Evolutionary conservation across 1,140 invertebrate species (phyloP), one percentile per base, ranked within the genome.

Genomic region (Druon quercuslanigerum): DNA sequence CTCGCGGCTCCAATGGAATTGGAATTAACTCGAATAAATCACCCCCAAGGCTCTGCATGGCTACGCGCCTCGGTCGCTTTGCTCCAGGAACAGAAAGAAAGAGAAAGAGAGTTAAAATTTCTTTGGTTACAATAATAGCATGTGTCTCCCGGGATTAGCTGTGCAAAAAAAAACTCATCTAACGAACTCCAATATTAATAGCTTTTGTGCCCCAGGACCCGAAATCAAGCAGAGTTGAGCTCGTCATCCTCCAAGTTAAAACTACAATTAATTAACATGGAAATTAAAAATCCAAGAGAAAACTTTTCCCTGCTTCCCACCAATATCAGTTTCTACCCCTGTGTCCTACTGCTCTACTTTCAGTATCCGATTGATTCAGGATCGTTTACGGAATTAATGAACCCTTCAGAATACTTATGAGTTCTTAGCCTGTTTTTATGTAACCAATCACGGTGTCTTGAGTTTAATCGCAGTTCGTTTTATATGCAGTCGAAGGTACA

Each of bases 21-120:
- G 91, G 90, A 92, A 91, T 91, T 91, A 92, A 91, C 89, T 91
- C 87, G 87, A 91, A 92, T 91, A 92, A 91, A 92, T 91, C 90
- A 92, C 88, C 88, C 85, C 84, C 83, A 83, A 85, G 85, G 83
- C 87, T 88, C 87, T 83, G 85, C 80, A 78, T 84, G 82, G 83
- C 72, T 86, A 85, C 84, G 83, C 86, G 79, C 85, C 77, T 83
- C 79, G 79, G 70, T 82, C 85, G 77, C 82, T 72, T 46, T 46
- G 40, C 40, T 46, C 40, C 40, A 46, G 66, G 56, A 73, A 75
- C 17, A 56, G 46, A 40, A 50, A 71, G 71, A 71, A 51, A 73
- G 74, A 66, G 76, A 80, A 79, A 82, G 81, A 84, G 85, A 89
- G 85, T 85, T 87, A 80, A 87, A 90, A 88, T 89, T 90, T 88